Base-by-base conservation (phyloP, 2,797 vertebrate genomes). In the Pangasius djambal region DNA sequence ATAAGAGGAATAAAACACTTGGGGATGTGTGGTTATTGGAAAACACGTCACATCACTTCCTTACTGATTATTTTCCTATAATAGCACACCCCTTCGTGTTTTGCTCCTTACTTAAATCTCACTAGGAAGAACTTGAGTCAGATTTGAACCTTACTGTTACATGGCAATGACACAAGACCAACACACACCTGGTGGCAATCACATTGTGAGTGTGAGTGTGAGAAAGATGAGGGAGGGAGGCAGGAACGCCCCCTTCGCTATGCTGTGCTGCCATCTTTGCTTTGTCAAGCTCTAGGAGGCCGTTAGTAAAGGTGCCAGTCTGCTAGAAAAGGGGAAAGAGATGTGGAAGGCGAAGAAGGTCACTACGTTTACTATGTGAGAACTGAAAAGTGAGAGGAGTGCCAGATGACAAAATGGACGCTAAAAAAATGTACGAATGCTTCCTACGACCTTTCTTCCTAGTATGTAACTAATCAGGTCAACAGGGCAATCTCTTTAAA, bases 281-380 rank as follows among this genome's bases (percentile, higher is more conserved):
- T 8, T 94, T 83, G 9, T 97, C 96, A 52, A 92, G 94, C 92
- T 96, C 96, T 59, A 96, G 93, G 91, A 97, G 96, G 88, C 97
- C 97, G 13, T 97, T 98, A 91, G 97, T 95, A 95, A 97, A 92
- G 90, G 95, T 93, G 48, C 94, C 94, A 0, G 95, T 95, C 96
- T 97, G 96, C 93, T 96, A 93, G 70, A 90, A 92, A 87, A 81
- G 92, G 88, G 94, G 34, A 93, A 2, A 91, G 50, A 89, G 15
- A 89, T 0, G 85, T 92, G 2, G 92, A 91, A 91, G 85, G 91
- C 88, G 78, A 70, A 74, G 74, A 52, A n/a, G 83, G 83, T 94
- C 91, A 61, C 86, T 55, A 37, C 10, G 50, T 48, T 18, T 44
- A 63, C 57, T 50, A 50, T 15, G 4, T 88, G 86, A 88, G 1